Percentiles rank a stretch among this genome's conserved stretches.
Conservation (phyloP, 2,888 invertebrate species). For the Drosophila maculinotata region DNA sequence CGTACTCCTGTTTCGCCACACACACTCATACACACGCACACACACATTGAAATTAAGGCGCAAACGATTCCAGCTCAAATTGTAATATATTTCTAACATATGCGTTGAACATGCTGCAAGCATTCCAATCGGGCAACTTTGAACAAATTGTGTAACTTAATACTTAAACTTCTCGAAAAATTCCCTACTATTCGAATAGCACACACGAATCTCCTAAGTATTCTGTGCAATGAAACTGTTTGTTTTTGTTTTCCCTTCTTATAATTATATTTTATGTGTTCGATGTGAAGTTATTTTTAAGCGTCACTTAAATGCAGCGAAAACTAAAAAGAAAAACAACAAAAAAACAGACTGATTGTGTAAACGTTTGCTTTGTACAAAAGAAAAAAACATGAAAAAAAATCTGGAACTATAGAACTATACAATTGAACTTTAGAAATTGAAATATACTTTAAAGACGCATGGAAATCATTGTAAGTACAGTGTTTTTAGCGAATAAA, state of each 20-base stretch:
- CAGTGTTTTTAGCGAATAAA: conserved; percentile 66
- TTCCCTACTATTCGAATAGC: conserved; percentile 57
- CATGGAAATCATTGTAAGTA: conserved; percentile 58
- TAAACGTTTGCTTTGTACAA: conserved; percentile 70
- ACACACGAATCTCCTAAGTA: conserved; percentile 54
- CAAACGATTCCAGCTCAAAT: conserved; percentile 42
- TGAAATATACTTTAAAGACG: conserved; percentile 50
- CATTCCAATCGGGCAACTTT: conserved; percentile 69
- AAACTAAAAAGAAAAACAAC: conserved; percentile 38
- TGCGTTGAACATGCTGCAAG: conserved; percentile 59
- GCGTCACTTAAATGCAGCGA: conserved; percentile 52
- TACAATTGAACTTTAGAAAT: conserved; percentile 47
- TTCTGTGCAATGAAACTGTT: conserved; percentile 55
- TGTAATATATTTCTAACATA: conserved; percentile 38
- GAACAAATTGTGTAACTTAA: conserved; percentile 69
- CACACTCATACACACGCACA: conserved; percentile 9
- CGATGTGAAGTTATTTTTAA: conserved; percentile 56
- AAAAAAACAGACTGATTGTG: conserved; percentile 71
- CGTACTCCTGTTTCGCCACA: conserved; percentile 31
- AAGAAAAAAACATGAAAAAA: conserved; percentile 44
- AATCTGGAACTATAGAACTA: conserved; percentile 37
- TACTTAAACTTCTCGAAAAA: conserved; percentile 33
- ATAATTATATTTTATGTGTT: conserved; percentile 53
- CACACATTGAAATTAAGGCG: conserved; percentile 49
- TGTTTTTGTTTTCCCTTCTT: conserved; percentile 44